phyloP scores from a whole-genome alignment of 1,140 invertebrate genomes.

The Hyles euphorbiae region DNA sequence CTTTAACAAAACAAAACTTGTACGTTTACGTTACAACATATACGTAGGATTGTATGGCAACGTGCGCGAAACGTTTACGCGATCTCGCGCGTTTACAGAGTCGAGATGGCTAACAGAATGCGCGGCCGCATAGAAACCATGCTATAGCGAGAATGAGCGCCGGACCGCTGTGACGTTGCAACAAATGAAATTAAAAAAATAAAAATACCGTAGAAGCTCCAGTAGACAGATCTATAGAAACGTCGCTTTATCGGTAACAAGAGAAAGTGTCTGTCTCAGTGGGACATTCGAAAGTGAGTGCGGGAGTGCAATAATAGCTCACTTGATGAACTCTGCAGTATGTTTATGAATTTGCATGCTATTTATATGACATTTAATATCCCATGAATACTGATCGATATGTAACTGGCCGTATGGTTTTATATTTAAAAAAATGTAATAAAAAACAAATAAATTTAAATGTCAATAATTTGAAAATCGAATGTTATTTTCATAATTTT shows the following conservation, averaged over 20 bases:
- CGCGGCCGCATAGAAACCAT: conserved; percentile 43
- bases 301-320: not conserved
- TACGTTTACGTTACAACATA: conserved; percentile 25
- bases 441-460: too few relatives aligned
- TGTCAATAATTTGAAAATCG: too few relatives aligned
- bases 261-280: conserved; percentile 32
- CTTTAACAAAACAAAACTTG: conserved; percentile 20
- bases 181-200: conserved; percentile 50
- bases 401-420: too few relatives aligned
- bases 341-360: too few relatives aligned
- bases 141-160: conserved; percentile 53
- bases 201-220: conserved; percentile 30
- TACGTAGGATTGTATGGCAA: not conserved
- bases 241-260: not conserved
- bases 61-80: conserved; percentile 24
- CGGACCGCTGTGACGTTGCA: conserved; percentile 38
- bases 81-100: conserved; percentile 23
- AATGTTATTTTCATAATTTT: too few relatives aligned
- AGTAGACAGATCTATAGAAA: conserved; percentile 26
- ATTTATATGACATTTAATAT: too few relatives aligned
- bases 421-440: too few relatives aligned
- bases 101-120: conserved; percentile 19
- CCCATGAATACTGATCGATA: too few relatives aligned
- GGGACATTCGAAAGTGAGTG: conserved; percentile 39
- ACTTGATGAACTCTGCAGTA: too few relatives aligned